phyloP scores from a whole-genome alignment of 2,797 vertebrate species.

The Neosilurus hyrtlii region DNA sequence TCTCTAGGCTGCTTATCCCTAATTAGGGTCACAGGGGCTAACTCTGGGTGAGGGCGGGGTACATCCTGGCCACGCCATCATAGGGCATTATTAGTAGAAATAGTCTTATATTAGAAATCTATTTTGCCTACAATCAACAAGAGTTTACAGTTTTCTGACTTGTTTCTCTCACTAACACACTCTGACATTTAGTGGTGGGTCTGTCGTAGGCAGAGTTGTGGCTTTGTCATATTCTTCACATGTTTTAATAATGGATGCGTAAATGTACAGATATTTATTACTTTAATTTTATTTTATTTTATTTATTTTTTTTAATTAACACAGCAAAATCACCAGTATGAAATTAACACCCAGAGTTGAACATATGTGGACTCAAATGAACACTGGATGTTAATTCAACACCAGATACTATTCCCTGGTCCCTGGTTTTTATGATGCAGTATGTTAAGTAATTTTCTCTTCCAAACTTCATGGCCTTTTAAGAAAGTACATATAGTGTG shows the following conservation, averaged over 20 bases:
- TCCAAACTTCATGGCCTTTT: not conserved
- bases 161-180: not conserved
- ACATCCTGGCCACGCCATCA: too few relatives aligned
- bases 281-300: too few relatives aligned
- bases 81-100: too few relatives aligned
- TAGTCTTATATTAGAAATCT: not conserved
- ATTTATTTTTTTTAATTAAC: too few relatives aligned
- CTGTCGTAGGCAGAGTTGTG: not conserved
- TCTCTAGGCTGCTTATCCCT: too few relatives aligned
- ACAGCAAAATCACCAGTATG: too few relatives aligned
- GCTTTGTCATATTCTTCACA: not conserved
- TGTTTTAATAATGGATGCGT: not conserved
- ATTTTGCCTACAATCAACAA: slow-evolving; percentile 9
- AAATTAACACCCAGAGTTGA: too few relatives aligned
- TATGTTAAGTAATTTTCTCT: not conserved
- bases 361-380: too few relatives aligned
- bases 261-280: not conserved
- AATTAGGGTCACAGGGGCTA: too few relatives aligned
- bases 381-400: too few relatives aligned
- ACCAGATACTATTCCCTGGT: not conserved
- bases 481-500: not conserved
- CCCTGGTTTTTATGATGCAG: too few relatives aligned
- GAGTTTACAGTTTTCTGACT: not conserved
- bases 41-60: too few relatives aligned
- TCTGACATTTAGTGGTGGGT: not conserved